A percentile compares a stretch with the other conserved stretches of the same genome.
Conservation (phyloP, 2,113 vertebrate species). For the Hypomesus transpacificus region DNA sequence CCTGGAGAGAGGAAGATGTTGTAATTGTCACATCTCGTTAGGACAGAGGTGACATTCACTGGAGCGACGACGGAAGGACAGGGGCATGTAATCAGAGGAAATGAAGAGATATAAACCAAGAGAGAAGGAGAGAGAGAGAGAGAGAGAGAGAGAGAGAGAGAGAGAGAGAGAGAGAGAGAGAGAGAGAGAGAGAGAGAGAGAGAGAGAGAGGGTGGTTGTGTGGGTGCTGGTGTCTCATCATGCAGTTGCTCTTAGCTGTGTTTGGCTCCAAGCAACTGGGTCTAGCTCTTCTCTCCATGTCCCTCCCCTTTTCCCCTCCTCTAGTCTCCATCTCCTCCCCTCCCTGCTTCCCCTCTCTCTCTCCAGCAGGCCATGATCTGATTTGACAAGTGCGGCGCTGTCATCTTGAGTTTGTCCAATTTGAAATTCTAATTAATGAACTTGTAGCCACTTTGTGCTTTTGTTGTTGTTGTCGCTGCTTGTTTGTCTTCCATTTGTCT, state of each 20-base stretch:
- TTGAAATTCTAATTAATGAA: constrained; percentile 80
- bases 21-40: constrained; percentile 74
- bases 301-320: constrained; percentile 1
- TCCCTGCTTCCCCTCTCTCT: constrained; percentile 43
- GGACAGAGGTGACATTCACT: constrained; percentile 56
- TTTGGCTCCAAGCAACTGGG: constrained; percentile 60
- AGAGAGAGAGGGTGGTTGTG: neutral
- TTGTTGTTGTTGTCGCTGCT: constrained; percentile 36
- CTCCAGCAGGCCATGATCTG: constrained; percentile 65
- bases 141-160: constrained; percentile 6
- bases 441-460: constrained; percentile 66
- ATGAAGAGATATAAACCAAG: constrained; percentile 41
- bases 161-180: constrained; percentile 16
- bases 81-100: constrained; percentile 58
- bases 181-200: constrained; percentile 6
- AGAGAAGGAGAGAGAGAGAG: constrained; percentile 14
- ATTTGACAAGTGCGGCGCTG: constrained; percentile 73
- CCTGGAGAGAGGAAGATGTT: constrained; percentile 60
- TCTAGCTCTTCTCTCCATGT: neutral
- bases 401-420: constrained; percentile 77
- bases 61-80: constrained; percentile 40
- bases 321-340: constrained; percentile 34
- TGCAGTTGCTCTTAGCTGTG: constrained; percentile 51
- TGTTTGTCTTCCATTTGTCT: constrained; percentile 27
- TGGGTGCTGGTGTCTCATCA: constrained; percentile 50